Evolutionary conservation across 2,888 invertebrate species (phyloP), one percentile per base, ranked within the genome.

Genomic region (Chloromyia formosa): DNA sequence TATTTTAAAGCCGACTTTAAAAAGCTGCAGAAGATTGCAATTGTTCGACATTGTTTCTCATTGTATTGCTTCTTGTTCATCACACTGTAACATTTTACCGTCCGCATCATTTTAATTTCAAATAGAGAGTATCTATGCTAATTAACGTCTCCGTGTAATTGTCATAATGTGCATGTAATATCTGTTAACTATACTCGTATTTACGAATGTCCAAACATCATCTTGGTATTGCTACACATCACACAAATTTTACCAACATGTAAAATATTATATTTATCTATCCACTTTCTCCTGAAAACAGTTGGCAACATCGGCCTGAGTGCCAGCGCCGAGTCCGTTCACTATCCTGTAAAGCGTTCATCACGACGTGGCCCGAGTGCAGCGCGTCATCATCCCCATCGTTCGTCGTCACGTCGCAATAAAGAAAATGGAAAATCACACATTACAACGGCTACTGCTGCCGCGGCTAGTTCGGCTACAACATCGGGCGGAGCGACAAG

Each of bases 281-380:
- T 35, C 27, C 3, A 49, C 42, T 71, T 80, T 81, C 35, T 66
- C 12, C 45, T 49, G 49, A 22, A 66, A 66, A 49, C 80, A 88
- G 88, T 88, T 83, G 88, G 88, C 81, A 87, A 88, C 82, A 86
- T 89, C 80, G 89, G 89, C 81, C 83, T 90, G 80, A 89, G 89
- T 79, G 86, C 89, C 74, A 90, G 90, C 82, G 89, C 89, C 69
- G 90, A 90, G 83, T 90, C 89, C 64, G 87, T 89, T 77, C 88
- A 89, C 80, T 89, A 88, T 81, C 84, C 89, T 78, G 85, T 87
- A 74, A 89, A 89, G 82, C 85, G 89, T 79, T 86, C 88, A 75
- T 87, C 88, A 80, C 83, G 88, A 74, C 87, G 88, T 76, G 86
- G 86, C 79, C 83, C 88, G 75, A 82, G 82, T 75, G 80, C 83